Conservation (phyloP, 2,888 invertebrate genomes). For the Drosophila stalkeri region DNA sequence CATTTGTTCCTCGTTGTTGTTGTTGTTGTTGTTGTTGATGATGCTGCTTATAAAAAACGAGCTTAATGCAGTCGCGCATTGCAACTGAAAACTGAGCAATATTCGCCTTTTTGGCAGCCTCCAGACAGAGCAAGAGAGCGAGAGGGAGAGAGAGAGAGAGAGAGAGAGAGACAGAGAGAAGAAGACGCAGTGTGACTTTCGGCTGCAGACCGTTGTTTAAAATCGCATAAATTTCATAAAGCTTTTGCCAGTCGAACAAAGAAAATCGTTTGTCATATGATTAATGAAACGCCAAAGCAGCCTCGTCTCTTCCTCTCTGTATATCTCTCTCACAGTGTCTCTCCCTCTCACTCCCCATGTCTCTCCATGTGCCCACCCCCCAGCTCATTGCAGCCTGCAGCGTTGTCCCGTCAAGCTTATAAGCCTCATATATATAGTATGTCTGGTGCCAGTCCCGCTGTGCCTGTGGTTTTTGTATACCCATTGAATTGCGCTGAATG, state of each 20-base stretch:
- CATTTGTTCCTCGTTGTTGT: constrained; percentile 12
- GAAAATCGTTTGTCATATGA: constrained; percentile 78
- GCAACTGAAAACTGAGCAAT: constrained; percentile 33
- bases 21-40: constrained; percentile 6
- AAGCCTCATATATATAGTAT: constrained; percentile 12
- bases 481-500: neutral
- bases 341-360: neutral
- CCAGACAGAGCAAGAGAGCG: no score
- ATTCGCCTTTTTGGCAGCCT: neutral
- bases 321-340: neutral
- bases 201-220: constrained; percentile 54
- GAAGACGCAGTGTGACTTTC: constrained; percentile 7
- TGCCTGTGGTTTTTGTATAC: constrained; percentile 6
- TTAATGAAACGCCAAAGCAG: constrained; percentile 60
- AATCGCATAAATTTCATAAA: constrained; percentile 70
- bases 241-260: constrained; percentile 58
- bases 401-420: constrained; percentile 1
- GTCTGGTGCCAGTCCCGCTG: constrained; percentile 21
- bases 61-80: constrained; percentile 55
- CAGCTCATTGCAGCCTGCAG: constrained; percentile 3
- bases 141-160: neutral
- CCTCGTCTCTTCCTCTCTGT: no score
- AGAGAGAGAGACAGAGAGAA: neutral
- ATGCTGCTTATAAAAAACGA: constrained; percentile 37
- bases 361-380: neutral